phyloP scores from a whole-genome alignment of 2,888 invertebrate genomes.

The Chaetoderma sp. region DNA sequence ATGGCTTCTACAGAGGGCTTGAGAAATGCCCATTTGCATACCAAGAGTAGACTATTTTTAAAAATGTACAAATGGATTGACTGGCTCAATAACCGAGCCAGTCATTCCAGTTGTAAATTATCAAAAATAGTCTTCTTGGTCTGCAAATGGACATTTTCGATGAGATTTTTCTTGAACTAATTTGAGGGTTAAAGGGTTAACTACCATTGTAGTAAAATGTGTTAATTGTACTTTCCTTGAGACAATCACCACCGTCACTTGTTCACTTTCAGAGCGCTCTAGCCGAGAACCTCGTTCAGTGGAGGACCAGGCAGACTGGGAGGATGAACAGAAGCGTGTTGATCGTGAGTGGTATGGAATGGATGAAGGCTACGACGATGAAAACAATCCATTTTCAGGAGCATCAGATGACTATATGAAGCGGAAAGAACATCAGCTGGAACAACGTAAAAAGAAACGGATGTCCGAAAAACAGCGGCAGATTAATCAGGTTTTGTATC shows the following conservation, averaged over 20 bases:
- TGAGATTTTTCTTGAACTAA: too few relatives aligned
- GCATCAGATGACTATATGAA: slow-evolving; percentile 92
- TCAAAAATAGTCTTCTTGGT: too few relatives aligned
- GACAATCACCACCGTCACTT: too few relatives aligned
- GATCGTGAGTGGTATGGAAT: slow-evolving; percentile 98
- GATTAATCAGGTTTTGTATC: slow-evolving; percentile 80
- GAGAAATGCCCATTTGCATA: too few relatives aligned
- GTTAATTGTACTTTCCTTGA: too few relatives aligned
- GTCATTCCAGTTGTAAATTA: too few relatives aligned
- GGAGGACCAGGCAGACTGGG: slow-evolving; percentile 74
- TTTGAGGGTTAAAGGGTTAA: background rate
- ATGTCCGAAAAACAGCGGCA: slow-evolving; percentile 96
- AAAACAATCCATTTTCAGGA: slow-evolving; percentile 86
- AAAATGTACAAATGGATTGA: too few relatives aligned
- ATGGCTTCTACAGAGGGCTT: too few relatives aligned
- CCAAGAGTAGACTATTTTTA: too few relatives aligned
- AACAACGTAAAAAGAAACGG: slow-evolving; percentile 88
- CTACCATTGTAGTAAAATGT: background rate
- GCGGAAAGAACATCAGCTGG: slow-evolving; percentile 92
- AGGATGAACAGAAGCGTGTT: slow-evolving; percentile 64
- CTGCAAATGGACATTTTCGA: too few relatives aligned
- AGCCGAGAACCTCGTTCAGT: slow-evolving; percentile 70
- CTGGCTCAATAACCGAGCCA: too few relatives aligned
- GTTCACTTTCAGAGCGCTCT: too few relatives aligned
- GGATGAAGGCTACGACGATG: slow-evolving; percentile 85